Evolutionary conservation across 2,888 invertebrate species (phyloP).

Genomic region (Sabellastarte sp.): DNA sequence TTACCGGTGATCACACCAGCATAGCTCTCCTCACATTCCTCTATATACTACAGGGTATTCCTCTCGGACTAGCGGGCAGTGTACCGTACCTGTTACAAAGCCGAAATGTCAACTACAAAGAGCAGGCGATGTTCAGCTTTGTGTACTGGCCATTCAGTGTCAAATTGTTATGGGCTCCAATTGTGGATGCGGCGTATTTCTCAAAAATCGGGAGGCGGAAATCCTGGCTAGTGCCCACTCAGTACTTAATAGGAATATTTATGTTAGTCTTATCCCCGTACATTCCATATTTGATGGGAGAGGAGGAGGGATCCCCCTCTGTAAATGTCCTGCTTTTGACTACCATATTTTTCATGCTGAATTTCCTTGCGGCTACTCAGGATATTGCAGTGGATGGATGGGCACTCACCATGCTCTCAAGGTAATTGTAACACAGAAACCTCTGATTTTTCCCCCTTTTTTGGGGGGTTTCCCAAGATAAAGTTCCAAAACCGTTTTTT

Average conservation of each 20-base stretch:
- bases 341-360: slow-evolving; percentile 81
- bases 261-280: slow-evolving; percentile 81
- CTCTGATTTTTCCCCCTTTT: too few species aligned
- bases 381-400: slow-evolving; percentile 99
- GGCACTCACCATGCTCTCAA: slow-evolving; percentile 97
- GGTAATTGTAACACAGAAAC: too few species aligned
- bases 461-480: too few species aligned
- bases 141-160: slow-evolving; percentile 85
- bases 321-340: slow-evolving; percentile 66
- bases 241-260: slow-evolving; percentile 82
- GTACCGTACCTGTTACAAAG: slow-evolving; percentile 95
- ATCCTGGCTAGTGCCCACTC: slow-evolving; percentile 84
- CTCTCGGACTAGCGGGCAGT: slow-evolving; percentile 88
- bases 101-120: slow-evolving; percentile 86
- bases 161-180: slow-evolving; percentile 96
- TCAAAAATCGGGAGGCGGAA: slow-evolving; percentile 85
- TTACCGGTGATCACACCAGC: slow-evolving; percentile 64
- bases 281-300: slow-evolving; percentile 70
- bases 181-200: slow-evolving; percentile 90
- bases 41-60: slow-evolving; percentile 83
- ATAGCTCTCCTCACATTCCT: slow-evolving; percentile 86
- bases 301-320: slow-evolving; percentile 8
- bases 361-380: slow-evolving; percentile 97
- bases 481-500: too few species aligned
- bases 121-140: slow-evolving; percentile 82